Conservation (phyloP, 37 sponge, comb jelly and placozoan genomes). For the Petrosia ficiformis region DNA sequence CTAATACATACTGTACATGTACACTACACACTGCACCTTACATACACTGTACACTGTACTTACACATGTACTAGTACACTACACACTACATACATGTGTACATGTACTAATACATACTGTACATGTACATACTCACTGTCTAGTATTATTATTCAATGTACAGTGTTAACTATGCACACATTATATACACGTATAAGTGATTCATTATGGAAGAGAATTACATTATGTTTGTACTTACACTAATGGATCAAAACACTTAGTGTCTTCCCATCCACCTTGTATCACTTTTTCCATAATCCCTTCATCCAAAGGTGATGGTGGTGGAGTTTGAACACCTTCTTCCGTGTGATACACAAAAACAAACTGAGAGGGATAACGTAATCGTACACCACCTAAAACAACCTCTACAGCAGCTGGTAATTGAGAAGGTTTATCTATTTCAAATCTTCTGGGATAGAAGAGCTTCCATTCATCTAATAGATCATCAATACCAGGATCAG, state of each 20-base stretch:
- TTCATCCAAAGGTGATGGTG: slow-evolving; percentile 27
- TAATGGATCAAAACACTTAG: slow-evolving; percentile 28
- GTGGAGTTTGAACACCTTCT: slow-evolving; percentile 20
- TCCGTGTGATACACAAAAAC: slow-evolving; percentile 66
- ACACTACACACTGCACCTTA: background rate
- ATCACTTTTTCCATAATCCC: slow-evolving; percentile 6
- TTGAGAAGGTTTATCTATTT: slow-evolving; percentile 22
- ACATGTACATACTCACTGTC: background rate
- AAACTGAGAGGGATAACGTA: slow-evolving; percentile 60
- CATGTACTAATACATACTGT: background rate
- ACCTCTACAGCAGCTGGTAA: slow-evolving; percentile 81
- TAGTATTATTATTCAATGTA: background rate
- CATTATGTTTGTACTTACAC: slow-evolving; percentile 6
- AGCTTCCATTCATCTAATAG: slow-evolving; percentile 82
- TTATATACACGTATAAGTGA: background rate
- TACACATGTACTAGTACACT: background rate
- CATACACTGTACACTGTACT: background rate
- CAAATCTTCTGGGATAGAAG: slow-evolving; percentile 60
- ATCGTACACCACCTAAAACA: slow-evolving; percentile 64
- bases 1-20: no score
- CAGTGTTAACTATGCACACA: background rate
- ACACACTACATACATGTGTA: no score
- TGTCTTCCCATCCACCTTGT: slow-evolving; percentile 38
- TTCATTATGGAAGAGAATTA: background rate
- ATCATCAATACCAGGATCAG: slow-evolving; percentile 60